Base-by-base conservation (phyloP, 2,888 invertebrate species). In the Diaphora mendica region DNA sequence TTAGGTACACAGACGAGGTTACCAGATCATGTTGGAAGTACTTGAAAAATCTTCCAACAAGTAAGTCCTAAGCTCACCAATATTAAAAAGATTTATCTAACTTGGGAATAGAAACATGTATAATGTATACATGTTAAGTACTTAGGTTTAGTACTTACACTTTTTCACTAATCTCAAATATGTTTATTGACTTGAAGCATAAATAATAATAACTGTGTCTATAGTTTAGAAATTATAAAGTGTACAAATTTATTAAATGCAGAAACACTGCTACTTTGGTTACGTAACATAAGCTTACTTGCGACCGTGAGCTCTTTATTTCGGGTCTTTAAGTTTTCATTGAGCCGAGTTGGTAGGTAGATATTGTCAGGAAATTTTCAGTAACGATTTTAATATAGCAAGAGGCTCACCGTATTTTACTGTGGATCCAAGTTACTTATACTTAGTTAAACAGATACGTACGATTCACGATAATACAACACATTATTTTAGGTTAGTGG, bases 1-100 rank as follows among this genome's bases (percentile, higher is more conserved):
- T 91, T 81, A 82, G 77, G 74, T 68, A 74, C 73, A 79, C 71
- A 79, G 81, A 76, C 81, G 76, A 80, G 78, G 84, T 83, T 82
- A 79, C 73, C n/a, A 77, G 77, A 85, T 82, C 76, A 78, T 20
- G 30, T 55, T 35, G 64, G 65, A 70, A 51, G 33, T 67, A 23
- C 62, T 48, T 62, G 67, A 70, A 64, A 66, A 70, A 71, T 68
- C 72, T 78, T 78, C 64, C 75, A 73, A 76, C 51, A 51, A 23
- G 8, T 8, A 20, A 51, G 33, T 68, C 64, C 55, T 73, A 76
- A 55, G 48, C 62, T 64, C 26, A 62, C 3, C 42, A 59, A 69
- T 69, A 59, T 59, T 62, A 62, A 70, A 7, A 59, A 39, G 13
- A 39, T 44, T 23, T 44, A 13, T 70, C 39, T 69, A 9, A 7